Evolutionary conservation across 2,888 invertebrate genomes (phyloP).

Genomic region (Drosophila atripex): DNA sequence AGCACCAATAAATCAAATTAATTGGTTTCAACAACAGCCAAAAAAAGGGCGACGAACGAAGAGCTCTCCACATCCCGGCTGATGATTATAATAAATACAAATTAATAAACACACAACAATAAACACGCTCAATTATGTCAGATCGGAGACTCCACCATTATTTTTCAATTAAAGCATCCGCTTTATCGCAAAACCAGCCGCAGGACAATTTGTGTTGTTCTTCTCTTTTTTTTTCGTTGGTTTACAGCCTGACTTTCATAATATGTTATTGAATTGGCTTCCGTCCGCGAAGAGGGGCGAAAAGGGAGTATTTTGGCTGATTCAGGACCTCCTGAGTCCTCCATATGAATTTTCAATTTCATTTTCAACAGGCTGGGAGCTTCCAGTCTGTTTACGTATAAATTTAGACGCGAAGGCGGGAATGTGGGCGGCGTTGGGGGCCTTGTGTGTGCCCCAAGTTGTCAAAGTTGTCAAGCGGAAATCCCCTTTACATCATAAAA

Average conservation of each 20-base stretch:
- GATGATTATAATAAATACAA: slow-evolving; percentile 50
- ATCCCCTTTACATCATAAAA: slow-evolving; percentile 71
- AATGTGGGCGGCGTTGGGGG: neutral
- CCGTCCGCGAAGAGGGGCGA: slow-evolving; percentile 6
- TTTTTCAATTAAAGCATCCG: slow-evolving; percentile 45
- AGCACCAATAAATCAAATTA: slow-evolving; percentile 67
- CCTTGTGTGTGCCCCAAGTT: slow-evolving; percentile 54
- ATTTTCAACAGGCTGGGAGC: slow-evolving; percentile 54
- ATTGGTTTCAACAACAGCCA: slow-evolving; percentile 46
- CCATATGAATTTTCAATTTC: slow-evolving; percentile 74
- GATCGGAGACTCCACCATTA: slow-evolving; percentile 46
- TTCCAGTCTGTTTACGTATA: slow-evolving; percentile 45
- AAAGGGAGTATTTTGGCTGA: slow-evolving; percentile 16
- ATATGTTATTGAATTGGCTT: slow-evolving; percentile 72
- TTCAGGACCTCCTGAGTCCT: slow-evolving; percentile 29
- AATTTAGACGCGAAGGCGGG: slow-evolving; percentile 58
- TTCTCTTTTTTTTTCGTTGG: neutral
- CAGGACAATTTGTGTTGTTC: slow-evolving; percentile 55
- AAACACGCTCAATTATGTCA: slow-evolving; percentile 27
- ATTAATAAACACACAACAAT: slow-evolving; percentile 55
- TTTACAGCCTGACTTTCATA: slow-evolving; percentile 49
- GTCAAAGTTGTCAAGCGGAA: slow-evolving; percentile 78
- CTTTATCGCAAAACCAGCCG: slow-evolving; percentile 37
- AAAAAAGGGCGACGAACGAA: neutral
- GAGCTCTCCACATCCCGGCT: slow-evolving; percentile 1